Conservation (phyloP, 2,888 invertebrate species). For the Spodoptera littoralis region DNA sequence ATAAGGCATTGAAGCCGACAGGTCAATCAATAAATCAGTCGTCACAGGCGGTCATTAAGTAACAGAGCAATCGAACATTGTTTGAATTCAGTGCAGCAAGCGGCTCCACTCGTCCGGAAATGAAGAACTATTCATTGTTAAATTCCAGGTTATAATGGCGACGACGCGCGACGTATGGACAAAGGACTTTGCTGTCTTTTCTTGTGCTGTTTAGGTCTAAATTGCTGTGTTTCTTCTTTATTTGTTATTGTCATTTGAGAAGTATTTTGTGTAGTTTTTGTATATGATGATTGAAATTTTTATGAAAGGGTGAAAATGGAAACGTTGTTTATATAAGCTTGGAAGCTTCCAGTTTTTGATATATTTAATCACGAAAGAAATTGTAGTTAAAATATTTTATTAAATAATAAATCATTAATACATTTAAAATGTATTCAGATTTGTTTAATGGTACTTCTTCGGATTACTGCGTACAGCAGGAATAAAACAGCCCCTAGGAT, state of each 20-base stretch:
- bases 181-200: constrained; percentile 10
- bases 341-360: no score
- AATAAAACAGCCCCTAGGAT: no score
- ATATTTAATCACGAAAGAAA: no score
- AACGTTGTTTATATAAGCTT: no score
- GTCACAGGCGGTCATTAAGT: constrained; percentile 54
- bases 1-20: constrained; percentile 41
- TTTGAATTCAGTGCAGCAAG: constrained; percentile 55
- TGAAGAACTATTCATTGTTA: constrained; percentile 54
- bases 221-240: not conserved
- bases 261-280: no score
- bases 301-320: no score
- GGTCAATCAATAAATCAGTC: constrained; percentile 60
- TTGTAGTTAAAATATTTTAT: no score
- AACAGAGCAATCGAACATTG: constrained; percentile 57
- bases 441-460: no score
- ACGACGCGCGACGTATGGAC: constrained; percentile 1
- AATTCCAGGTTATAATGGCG: constrained; percentile 42
- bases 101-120: constrained; percentile 48
- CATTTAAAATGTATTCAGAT: no score
- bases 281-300: no score
- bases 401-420: no score
- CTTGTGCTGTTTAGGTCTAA: constrained; percentile 5
- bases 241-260: not conserved
- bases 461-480: no score